phyloP scores from a whole-genome alignment of 2,888 invertebrate genomes.

The Oxyscelio sp. region DNA sequence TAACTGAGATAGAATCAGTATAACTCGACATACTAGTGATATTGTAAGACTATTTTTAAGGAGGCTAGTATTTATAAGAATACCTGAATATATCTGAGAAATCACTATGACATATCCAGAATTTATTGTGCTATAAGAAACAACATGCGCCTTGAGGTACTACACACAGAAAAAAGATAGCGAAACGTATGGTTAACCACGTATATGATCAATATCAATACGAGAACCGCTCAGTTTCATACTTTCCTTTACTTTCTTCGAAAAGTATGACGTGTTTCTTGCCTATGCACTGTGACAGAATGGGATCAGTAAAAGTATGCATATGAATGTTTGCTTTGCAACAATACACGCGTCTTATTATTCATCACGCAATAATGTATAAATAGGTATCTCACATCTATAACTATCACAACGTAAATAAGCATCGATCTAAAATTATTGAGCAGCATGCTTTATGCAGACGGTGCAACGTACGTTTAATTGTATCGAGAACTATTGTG shows the following conservation, averaged over 20 bases:
- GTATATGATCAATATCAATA: no score
- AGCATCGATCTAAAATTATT: conserved; percentile 74
- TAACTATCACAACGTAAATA: conserved; percentile 72
- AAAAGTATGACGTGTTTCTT: conserved; percentile 86
- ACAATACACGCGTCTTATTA: conserved; percentile 70
- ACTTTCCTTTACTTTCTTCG: conserved; percentile 86
- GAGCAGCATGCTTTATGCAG: conserved; percentile 70
- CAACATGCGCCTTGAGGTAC: no score
- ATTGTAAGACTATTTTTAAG: no score
- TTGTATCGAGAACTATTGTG: conserved; percentile 70
- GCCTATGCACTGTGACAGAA: conserved; percentile 84
- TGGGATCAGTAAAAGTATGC: conserved; percentile 83
- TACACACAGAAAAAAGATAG: no score
- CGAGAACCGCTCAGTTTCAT: no score
- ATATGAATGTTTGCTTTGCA: conserved; percentile 68
- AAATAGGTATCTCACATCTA: conserved; percentile 72
- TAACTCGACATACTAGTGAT: no score
- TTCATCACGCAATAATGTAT: conserved; percentile 72
- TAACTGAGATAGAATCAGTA: no score
- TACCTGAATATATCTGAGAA: no score
- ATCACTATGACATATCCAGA: no score
- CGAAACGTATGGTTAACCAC: no score
- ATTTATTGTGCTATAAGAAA: no score
- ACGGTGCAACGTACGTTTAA: conserved; percentile 71
- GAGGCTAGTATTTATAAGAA: no score